phyloP scores from a whole-genome alignment of 1,140 invertebrate species.

The Stegodyphus dumicola region DNA sequence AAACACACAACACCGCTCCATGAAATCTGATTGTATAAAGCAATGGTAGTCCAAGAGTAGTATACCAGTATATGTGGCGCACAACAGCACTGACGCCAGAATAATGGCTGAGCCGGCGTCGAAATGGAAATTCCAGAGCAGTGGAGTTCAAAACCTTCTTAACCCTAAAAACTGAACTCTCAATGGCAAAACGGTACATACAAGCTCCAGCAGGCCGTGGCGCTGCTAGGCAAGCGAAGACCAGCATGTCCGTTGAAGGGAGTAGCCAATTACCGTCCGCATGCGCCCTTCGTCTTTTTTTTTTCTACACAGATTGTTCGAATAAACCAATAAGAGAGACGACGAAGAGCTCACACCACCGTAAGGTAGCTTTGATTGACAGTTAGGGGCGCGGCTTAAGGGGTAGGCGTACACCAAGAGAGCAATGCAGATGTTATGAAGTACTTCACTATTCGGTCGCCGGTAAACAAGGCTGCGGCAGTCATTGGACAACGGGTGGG shows the following conservation, averaged over 20 bases:
- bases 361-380: slow-evolving; percentile 45
- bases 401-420: slow-evolving; percentile 9
- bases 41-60: slow-evolving; percentile 13
- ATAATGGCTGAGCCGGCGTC: slow-evolving; percentile 36
- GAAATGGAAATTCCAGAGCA: slow-evolving; percentile 52
- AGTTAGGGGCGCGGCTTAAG: slow-evolving; percentile 13
- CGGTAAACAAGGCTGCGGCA: slow-evolving; percentile 23
- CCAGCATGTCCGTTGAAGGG: slow-evolving; percentile 55
- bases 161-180: slow-evolving; percentile 58
- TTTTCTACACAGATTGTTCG: slow-evolving; percentile 34
- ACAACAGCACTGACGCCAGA: slow-evolving; percentile 10
- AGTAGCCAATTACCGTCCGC: slow-evolving; percentile 58
- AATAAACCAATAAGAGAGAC: slow-evolving; percentile 46
- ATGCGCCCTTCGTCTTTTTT: slow-evolving; percentile 50
- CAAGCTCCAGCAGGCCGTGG: slow-evolving; percentile 43
- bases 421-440: slow-evolving; percentile 48
- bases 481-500: slow-evolving; percentile 45
- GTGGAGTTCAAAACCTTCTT: slow-evolving; percentile 51
- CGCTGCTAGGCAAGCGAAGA: slow-evolving; percentile 56
- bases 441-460: slow-evolving; percentile 45
- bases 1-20: not conserved
- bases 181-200: slow-evolving; percentile 26
- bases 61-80: slow-evolving; percentile 43
- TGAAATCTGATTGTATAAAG: not conserved
- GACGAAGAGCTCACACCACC: slow-evolving; percentile 10